phyloP scores from a whole-genome alignment of 2,888 invertebrate genomes.

The Tortricodes alternella region DNA sequence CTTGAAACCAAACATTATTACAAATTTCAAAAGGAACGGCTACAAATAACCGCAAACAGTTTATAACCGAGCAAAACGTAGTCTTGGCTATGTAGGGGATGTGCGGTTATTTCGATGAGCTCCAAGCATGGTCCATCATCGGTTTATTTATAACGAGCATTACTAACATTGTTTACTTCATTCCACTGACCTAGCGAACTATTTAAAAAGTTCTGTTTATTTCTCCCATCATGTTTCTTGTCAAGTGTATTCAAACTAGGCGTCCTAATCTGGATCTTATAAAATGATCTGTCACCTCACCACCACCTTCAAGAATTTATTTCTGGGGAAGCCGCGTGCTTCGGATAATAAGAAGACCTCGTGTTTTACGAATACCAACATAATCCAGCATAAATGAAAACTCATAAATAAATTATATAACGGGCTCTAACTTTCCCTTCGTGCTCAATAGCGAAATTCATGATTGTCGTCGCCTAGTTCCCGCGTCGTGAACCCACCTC shows the following conservation, averaged over 20 bases:
- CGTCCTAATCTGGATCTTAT: no score
- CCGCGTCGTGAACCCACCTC: constrained; percentile 40
- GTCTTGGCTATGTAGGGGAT: constrained; percentile 43
- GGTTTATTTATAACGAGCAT: constrained; percentile 54
- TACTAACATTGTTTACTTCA: constrained; percentile 41
- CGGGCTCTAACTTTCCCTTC: constrained; percentile 21
- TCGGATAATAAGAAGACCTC: no score
- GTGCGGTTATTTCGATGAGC: constrained; percentile 52
- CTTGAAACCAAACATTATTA: constrained; percentile 12
- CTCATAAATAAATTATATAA: constrained; percentile 1
- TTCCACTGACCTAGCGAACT: constrained; percentile 66
- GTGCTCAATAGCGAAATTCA: constrained; percentile 49
- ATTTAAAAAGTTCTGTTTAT: not conserved
- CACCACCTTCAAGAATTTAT: no score
- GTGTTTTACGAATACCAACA: no score
- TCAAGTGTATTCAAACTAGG: not conserved
- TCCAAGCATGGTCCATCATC: constrained; percentile 43
- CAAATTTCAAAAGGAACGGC: constrained; percentile 11
- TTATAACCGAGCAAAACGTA: constrained; percentile 32
- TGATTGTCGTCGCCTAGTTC: constrained; percentile 53
- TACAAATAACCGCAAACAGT: constrained; percentile 20
- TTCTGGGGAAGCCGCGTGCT: no score
- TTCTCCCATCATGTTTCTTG: constrained; percentile 2
- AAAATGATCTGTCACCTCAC: no score
- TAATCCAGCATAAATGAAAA: not conserved